Conservation (phyloP, 2,797 vertebrate genomes). For the Acomys russatus region DNA sequence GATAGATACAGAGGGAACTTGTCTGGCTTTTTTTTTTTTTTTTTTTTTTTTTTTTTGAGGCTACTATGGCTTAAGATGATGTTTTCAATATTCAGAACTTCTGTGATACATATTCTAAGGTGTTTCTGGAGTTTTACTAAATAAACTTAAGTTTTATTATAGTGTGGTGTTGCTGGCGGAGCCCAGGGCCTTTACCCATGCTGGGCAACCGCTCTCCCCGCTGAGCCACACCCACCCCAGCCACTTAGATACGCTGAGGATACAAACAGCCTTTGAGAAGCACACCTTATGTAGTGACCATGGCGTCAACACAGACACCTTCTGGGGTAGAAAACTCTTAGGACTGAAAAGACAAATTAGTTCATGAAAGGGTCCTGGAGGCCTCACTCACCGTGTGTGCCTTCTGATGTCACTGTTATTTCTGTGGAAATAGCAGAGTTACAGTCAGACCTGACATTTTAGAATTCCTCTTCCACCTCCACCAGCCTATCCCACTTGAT, state of each 20-base stretch:
- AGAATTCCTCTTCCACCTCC: background rate
- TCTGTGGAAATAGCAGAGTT: constrained; percentile 71
- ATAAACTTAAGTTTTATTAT: background rate
- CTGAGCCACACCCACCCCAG: background rate
- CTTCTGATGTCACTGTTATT: constrained; percentile 66
- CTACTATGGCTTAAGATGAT: background rate
- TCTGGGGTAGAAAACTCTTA: constrained; percentile 7
- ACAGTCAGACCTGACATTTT: constrained; percentile 33
- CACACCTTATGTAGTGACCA: background rate
- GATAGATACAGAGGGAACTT: constrained; percentile 1
- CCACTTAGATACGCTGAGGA: background rate
- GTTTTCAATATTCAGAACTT: background rate
- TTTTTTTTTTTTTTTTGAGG: constrained; percentile 43
- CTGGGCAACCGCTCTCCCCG: background rate
- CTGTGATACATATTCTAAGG: constrained; percentile 18
- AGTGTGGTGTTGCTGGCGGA: background rate
- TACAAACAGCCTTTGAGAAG: constrained; percentile 9
- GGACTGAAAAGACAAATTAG: background rate
- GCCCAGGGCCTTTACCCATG: background rate
- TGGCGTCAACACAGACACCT: background rate
- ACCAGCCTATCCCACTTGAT: background rate
- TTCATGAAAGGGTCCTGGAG: constrained; percentile 21
- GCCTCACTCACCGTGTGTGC: constrained; percentile 54
- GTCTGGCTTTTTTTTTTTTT: too few species aligned
- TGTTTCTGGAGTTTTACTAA: constrained; percentile 56